Percentiles rank a stretch among this genome's conserved stretches.
Conservation (phyloP, 1,140 invertebrate genomes). For the Subanguina moxae region DNA sequence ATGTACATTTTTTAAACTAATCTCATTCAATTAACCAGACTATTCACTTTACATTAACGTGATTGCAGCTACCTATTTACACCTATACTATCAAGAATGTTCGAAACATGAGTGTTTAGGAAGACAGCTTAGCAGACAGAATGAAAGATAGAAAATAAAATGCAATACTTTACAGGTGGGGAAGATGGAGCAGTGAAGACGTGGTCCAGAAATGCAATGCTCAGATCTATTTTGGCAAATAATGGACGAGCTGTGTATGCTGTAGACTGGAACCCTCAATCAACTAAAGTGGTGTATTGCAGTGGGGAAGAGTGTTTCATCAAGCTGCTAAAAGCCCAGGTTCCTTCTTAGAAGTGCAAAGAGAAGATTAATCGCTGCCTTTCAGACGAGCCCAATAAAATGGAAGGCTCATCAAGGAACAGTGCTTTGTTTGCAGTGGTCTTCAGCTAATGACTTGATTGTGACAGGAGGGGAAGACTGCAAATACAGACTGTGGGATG, state of each 20-base stretch:
- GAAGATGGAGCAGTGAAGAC: slow-evolving; percentile 94
- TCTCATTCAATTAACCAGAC: no score
- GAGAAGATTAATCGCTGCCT: background rate
- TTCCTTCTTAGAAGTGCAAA: slow-evolving; percentile 43
- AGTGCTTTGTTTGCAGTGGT: slow-evolving; percentile 70
- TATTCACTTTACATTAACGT: no score
- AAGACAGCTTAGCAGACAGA: no score
- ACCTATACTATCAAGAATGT: no score
- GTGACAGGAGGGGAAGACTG: slow-evolving; percentile 92
- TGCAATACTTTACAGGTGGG: slow-evolving; percentile 77
- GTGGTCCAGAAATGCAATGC: slow-evolving; percentile 91
- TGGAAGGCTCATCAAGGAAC: slow-evolving; percentile 94
- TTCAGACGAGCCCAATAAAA: slow-evolving; percentile 64
- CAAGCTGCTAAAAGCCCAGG: slow-evolving; percentile 82
- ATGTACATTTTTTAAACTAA: slow-evolving; percentile 64
- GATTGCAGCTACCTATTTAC: no score
- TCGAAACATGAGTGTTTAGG: no score
- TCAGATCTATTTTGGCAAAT: slow-evolving; percentile 81
- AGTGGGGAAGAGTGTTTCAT: slow-evolving; percentile 77
- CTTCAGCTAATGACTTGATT: slow-evolving; percentile 62
- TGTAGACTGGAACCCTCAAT: slow-evolving; percentile 81
- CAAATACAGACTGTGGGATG: slow-evolving; percentile 84
- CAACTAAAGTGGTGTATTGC: slow-evolving; percentile 76
- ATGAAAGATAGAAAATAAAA: no score
- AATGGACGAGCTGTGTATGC: slow-evolving; percentile 73